Conservation (phyloP, 1,140 invertebrate species). For the Vollenhovia emeryi region DNA sequence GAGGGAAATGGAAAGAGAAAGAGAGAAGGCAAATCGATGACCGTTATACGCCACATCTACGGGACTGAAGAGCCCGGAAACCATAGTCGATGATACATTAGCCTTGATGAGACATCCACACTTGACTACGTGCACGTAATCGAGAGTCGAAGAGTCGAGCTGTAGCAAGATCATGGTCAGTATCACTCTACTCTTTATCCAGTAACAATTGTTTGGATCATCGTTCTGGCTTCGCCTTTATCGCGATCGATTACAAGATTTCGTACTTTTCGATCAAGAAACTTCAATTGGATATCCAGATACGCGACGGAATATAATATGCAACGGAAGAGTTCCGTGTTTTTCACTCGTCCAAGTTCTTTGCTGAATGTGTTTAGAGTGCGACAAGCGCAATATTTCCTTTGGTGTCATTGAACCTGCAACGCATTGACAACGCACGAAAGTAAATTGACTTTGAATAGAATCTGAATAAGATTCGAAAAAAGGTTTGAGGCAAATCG, state of each 20-base stretch:
- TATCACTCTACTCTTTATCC: slow-evolving; percentile 35
- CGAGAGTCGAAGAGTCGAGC: too few species aligned
- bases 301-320: too few species aligned
- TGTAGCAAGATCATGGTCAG: slow-evolving; percentile 76
- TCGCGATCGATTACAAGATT: background rate
- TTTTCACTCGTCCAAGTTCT: background rate
- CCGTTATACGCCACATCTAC: slow-evolving; percentile 75
- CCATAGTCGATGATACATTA: slow-evolving; percentile 60
- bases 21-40: slow-evolving; percentile 73
- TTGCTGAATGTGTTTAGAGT: background rate
- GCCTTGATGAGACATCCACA: slow-evolving; percentile 64
- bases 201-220: background rate
- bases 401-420: background rate
- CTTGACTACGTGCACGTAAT: slow-evolving; percentile 61
- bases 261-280: too few species aligned
- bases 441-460: too few species aligned
- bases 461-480: too few species aligned
- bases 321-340: background rate
- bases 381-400: background rate
- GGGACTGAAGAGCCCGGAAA: slow-evolving; percentile 65
- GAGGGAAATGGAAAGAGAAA: slow-evolving; percentile 54
- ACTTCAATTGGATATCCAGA: too few species aligned
- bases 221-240: background rate
- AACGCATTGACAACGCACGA: background rate
- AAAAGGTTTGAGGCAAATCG: too few species aligned